Evolutionary conservation across 2,797 vertebrate species (phyloP), one percentile per base, ranked within the genome.

Genomic region (Caiman crocodilus): DNA sequence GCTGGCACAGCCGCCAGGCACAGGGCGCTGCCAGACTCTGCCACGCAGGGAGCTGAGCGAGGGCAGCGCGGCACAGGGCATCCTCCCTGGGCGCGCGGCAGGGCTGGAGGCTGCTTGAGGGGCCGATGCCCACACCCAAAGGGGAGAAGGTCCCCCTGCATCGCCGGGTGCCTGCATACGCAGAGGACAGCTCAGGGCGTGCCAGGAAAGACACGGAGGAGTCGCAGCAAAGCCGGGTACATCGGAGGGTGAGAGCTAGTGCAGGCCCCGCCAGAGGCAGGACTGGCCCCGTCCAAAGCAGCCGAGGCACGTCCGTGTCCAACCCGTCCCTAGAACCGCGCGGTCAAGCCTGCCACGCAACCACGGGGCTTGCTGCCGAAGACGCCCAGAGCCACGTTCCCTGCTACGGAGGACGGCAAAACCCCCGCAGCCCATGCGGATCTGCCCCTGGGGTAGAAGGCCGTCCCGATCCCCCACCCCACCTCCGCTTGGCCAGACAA

Each of bases 251-350:
- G 63, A 32, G 9, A 20, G 20, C 18, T 32, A 35, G 10, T 2
- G 1, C 42, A 67, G 63, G 32, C 65, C 59, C 20, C 0, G 16
- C 74, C 1, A 3, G 35, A 57, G 21, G 28, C 60, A 0, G 2
- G 30, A 16, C 4, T 0, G 5, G 6, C 30, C 75, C 57, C 30
- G 75, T 14, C 4, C 42, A 50, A 50, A 50, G 76, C n/a, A 58
- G 20, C 76, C 76, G 21, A 50, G 42, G 42, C 42, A 50, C 42
- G 56, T 32, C 57, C 21, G 5, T 76, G 3, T 42, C 18, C 3
- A 0, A n/a, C 20, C 32, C 4, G 6, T 23, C 79, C 42, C 56
- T 50, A 50, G 42, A 50, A 50, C 42, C 3, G 42, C 10, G 10
- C 42, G 42, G 42, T 50, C 42, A 50, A 50, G 42, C 42, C 42